Conservation (phyloP, 2,113 vertebrate genomes). For the Gnathonemus echidnorhynchus region DNA sequence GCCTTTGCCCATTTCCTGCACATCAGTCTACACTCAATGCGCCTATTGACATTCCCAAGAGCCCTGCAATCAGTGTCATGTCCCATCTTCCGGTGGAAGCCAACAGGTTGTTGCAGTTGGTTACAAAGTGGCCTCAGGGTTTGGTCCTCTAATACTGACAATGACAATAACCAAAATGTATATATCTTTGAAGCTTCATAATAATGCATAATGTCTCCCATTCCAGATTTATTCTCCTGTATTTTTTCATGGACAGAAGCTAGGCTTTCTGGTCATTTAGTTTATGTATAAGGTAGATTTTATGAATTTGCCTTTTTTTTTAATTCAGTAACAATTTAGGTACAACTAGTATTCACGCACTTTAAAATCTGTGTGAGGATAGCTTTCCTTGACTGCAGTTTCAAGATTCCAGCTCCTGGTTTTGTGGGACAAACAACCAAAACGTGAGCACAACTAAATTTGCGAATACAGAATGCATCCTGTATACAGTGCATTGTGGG, state of each 20-base stretch:
- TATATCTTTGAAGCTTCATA: too few species aligned
- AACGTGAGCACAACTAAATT: not conserved
- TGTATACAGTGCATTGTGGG: not conserved
- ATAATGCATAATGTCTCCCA: too few species aligned
- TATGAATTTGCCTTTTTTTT: not conserved
- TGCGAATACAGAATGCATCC: too few species aligned
- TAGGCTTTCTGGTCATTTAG: not conserved
- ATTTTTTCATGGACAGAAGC: too few species aligned
- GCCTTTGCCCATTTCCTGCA: not conserved
- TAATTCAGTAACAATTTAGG: not conserved
- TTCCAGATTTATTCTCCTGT: too few species aligned
- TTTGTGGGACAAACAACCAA: not conserved
- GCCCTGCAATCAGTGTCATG: not conserved
- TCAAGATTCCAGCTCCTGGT: not conserved
- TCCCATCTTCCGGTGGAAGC: not conserved
- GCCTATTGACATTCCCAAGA: not conserved
- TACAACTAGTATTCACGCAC: not conserved
- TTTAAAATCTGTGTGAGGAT: not conserved
- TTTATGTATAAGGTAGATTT: not conserved
- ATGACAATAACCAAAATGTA: too few species aligned
- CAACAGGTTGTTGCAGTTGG: not conserved
- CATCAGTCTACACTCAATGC: not conserved
- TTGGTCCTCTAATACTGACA: not conserved
- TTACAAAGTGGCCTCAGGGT: not conserved
- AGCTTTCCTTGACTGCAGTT: not conserved